Percentiles rank a stretch among this genome's conserved stretches.
Conservation (phyloP, 2,113 vertebrate species). For the Zingel zingel region DNA sequence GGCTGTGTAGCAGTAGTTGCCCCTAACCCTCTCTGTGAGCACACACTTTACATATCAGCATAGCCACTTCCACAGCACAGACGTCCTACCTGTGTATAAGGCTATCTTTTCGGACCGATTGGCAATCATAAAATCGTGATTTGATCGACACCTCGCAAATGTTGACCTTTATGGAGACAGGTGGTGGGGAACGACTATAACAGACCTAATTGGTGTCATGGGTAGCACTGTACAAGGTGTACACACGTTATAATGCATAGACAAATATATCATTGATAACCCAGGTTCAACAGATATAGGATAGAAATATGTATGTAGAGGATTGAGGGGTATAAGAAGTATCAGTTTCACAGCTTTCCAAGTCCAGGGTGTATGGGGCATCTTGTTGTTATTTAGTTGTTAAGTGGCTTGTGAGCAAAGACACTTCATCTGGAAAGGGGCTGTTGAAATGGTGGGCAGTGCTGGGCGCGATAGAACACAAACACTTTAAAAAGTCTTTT, state of each 20-base stretch:
- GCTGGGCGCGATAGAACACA: not conserved
- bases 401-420: constrained; percentile 1
- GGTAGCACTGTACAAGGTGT: not conserved
- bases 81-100: not conserved
- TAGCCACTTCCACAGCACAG: not conserved
- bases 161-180: not conserved
- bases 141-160: not conserved
- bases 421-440: constrained; percentile 5
- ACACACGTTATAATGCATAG: not conserved
- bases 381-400: constrained; percentile 23
- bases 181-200: not conserved
- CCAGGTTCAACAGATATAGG: not conserved
- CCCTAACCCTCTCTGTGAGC: not conserved
- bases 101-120: not conserved
- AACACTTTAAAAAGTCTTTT: constrained; percentile 10
- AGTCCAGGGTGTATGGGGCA: not conserved
- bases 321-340: not conserved
- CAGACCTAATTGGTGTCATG: not conserved
- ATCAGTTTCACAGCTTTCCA: constrained; percentile 8
- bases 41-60: not conserved
- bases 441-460: not conserved
- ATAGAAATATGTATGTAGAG: not conserved
- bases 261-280: not conserved
- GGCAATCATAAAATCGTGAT: not conserved
- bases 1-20: not conserved